These are phyloP conservation scores for Lamellibrachia satsuma DNA, from an alignment of 2,888 invertebrate genomes.

Conservation along the genomic window DNA sequence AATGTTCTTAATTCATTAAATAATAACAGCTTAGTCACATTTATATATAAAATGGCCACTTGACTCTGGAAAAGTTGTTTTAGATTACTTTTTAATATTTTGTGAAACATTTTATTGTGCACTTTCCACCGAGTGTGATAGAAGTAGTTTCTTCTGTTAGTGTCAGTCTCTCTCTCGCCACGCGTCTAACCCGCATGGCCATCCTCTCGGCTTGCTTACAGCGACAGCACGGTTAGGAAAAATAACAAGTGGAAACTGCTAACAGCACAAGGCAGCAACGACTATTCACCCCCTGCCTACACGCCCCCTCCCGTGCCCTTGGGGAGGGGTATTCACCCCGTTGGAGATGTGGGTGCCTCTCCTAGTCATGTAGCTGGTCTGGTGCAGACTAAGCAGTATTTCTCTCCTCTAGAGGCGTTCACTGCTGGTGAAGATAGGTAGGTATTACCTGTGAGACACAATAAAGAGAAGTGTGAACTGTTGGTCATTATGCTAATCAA, in stretches of 20 bases:
- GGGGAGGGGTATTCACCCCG: not conserved
- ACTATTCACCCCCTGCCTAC: slow-evolving; percentile 37
- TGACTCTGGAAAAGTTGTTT: not conserved
- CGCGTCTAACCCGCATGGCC: slow-evolving; percentile 30
- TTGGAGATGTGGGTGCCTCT: not conserved
- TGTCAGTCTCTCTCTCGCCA: not conserved
- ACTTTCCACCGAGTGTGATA: not conserved
- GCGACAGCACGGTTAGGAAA: slow-evolving; percentile 61
- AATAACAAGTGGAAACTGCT: slow-evolving; percentile 53
- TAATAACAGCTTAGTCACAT: not conserved
- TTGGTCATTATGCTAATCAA: too few relatives aligned
- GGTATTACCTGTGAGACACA: not conserved
- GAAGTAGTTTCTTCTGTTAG: not conserved
- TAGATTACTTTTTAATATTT: not conserved
- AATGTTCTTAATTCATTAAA: not conserved
- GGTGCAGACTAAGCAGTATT: not conserved
- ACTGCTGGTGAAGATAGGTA: slow-evolving; percentile 8
- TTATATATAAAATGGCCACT: not conserved
- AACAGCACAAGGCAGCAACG: slow-evolving; percentile 28
- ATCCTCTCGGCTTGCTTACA: slow-evolving; percentile 38
- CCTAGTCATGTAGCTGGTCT: not conserved
- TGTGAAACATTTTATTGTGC: not conserved
- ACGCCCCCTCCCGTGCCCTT: slow-evolving; percentile 31
- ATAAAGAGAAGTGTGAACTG: not conserved
- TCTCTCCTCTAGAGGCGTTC: not conserved